A percentile compares a stretch with the other conserved stretches of the same genome.
phyloP scores from a whole-genome alignment of 2,888 invertebrate species.

The Ganaspis brasiliensis region DNA sequence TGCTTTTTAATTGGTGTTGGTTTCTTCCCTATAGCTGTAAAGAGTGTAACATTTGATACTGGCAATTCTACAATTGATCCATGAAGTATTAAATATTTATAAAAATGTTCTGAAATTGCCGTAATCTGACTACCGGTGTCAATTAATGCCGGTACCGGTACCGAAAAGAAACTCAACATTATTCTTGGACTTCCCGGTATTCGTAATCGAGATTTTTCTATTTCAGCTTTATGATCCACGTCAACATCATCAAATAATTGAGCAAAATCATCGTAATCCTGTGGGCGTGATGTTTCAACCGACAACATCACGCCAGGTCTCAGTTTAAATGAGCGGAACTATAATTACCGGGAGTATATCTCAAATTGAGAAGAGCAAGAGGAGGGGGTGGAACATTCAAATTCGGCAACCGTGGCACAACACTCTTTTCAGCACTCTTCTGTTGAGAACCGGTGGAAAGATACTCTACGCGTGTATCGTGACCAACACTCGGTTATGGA shows the following conservation, averaged over 20 bases:
- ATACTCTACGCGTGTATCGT: too few relatives aligned
- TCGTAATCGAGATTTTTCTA: background rate
- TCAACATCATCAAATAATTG: background rate
- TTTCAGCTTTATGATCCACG: background rate
- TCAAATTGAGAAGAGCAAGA: background rate
- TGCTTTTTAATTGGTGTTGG: conserved; percentile 41
- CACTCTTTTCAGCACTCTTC: too few relatives aligned
- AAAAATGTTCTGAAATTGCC: background rate
- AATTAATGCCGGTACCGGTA: background rate
- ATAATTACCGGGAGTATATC: background rate
- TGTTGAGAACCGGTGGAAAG: too few relatives aligned
- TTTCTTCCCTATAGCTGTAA: conserved; percentile 43
- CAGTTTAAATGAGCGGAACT: conserved; percentile 10
- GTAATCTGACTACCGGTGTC: conserved; percentile 11
- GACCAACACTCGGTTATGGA: too few relatives aligned
- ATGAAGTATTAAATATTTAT: conserved; percentile 13
- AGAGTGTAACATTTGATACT: conserved; percentile 25
- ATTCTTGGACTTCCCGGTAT: background rate
- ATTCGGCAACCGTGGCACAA: background rate
- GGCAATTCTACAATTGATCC: conserved; percentile 53
- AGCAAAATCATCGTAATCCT: background rate
- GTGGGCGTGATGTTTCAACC: background rate
- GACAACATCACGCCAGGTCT: conserved; percentile 9
- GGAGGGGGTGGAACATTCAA: conserved; percentile 8
- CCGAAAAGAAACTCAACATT: background rate